phyloP scores from a whole-genome alignment of 2,797 vertebrate species.

The Gephyroberyx darwinii region DNA sequence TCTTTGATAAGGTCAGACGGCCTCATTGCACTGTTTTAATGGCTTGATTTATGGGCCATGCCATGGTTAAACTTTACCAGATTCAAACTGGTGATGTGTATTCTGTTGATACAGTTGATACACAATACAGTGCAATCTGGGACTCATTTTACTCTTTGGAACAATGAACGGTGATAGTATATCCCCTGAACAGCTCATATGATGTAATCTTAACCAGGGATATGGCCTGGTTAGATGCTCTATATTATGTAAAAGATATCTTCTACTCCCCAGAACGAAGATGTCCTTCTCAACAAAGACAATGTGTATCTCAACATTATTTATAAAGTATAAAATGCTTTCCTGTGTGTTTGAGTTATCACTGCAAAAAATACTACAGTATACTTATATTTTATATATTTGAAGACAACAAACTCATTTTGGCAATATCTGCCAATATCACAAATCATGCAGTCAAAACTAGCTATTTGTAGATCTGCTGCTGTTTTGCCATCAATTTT shows the following conservation, averaged over 20 bases:
- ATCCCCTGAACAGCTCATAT: constrained; percentile 15
- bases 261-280: too few relatives aligned
- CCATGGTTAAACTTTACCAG: constrained; percentile 41
- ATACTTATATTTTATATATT: background rate
- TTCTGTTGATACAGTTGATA: constrained; percentile 22
- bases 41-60: background rate
- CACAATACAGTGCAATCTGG: background rate
- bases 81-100: background rate
- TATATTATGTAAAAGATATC: background rate
- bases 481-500: background rate
- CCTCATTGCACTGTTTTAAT: background rate
- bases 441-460: background rate
- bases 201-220: constrained; percentile 7
- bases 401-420: background rate
- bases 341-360: too few relatives aligned
- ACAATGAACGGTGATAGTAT: constrained; percentile 21
- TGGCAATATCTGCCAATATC: background rate
- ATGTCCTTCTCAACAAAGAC: constrained; percentile 6
- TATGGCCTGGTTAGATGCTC: constrained; percentile 3
- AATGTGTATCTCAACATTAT: background rate
- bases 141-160: constrained; percentile 16
- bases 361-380: too few relatives aligned
- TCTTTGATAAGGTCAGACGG: constrained; percentile 11
- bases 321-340: too few relatives aligned
- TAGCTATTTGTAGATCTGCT: background rate